phyloP scores from a whole-genome alignment of 2,797 vertebrate genomes.

The Ceyx erithaca region DNA sequence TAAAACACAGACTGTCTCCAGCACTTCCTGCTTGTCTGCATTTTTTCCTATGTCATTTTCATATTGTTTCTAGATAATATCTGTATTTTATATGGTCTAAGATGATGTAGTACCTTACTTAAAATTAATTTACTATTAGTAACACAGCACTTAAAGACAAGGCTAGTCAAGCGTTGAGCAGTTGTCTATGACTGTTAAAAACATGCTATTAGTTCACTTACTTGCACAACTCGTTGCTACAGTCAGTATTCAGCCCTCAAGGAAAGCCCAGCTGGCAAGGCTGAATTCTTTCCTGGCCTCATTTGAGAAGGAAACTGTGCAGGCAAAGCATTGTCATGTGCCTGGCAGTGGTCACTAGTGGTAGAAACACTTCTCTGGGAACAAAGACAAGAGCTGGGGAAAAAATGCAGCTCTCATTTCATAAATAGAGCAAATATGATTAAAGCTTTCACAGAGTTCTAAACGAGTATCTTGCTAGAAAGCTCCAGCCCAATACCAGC shows the following conservation, averaged over 20 bases:
- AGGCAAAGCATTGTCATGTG: not conserved
- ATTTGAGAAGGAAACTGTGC: not conserved
- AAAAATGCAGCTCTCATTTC: not conserved
- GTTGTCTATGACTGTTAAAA: not conserved
- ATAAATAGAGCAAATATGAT: not conserved
- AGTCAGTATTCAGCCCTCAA: not conserved
- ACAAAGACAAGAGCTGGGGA: not conserved
- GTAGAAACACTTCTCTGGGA: not conserved
- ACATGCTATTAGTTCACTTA: not conserved
- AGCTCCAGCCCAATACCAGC: not conserved
- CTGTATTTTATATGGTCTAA: not conserved
- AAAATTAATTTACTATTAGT: not conserved
- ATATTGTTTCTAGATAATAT: not conserved
- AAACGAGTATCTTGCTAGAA: not conserved
- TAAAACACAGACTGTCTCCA: rapidly evolving
- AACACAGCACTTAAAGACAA: not conserved
- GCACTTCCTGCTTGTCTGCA: not conserved
- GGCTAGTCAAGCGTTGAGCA: not conserved
- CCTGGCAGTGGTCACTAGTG: not conserved
- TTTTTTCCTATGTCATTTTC: not conserved
- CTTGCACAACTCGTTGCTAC: not conserved
- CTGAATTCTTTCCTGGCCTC: not conserved
- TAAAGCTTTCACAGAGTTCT: not conserved
- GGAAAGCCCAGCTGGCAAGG: not conserved
- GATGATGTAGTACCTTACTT: not conserved